Evolutionary conservation across 2,888 invertebrate genomes (phyloP), one percentile per base, ranked within the genome.

Genomic region (Gastrophysa polygoni): DNA sequence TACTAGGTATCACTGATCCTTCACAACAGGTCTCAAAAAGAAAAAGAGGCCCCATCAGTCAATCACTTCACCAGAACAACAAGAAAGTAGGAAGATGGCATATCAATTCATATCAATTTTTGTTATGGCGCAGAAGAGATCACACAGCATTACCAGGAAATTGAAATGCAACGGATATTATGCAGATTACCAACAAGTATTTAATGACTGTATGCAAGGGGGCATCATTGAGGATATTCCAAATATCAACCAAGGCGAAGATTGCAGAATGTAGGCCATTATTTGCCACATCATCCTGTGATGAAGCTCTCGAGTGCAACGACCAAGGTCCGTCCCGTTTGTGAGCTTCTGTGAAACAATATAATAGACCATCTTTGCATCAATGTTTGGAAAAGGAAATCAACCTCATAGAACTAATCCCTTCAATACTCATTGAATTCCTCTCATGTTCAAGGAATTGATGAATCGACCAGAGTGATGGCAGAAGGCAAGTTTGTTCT

Each of bases 361-460:
- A 20, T 50, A 47, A 55, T 34, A 10, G 48, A 14, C 54, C 61
- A n/a, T 59, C 59, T 11, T 17, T 58, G 38, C 61, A 65, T 16
- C 55, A 70, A 14, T 70, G 68, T 58, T 51, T 67, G 4, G 64
- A 68, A 32, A 68, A 62, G 24, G 61, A 66, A 5, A 24, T 49
- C 34, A 63, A 66, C 24, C 8, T 57, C 7, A 57, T 54, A 21
- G 63, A 68, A 28, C 14, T 62, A 28, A 70, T 70, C 34, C 58
- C 58, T 43, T 5, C 47, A 3, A 62, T 64, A 17, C 63, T 62
- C 8, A 17, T 24, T 24, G 24, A n/a, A n/a, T n/a, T n/a, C n/a
- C n/a, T n/a, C n/a, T n/a, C n/a, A n/a, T 29, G 17, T 55, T 11
- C 32, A 55, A n/a, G 58, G 61, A 14, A 64, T 64, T 8, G 21